Percentiles rank a stretch among this genome's conserved stretches.
phyloP scores from a whole-genome alignment of 2,113 vertebrate species.

The Canis aureus region DNA sequence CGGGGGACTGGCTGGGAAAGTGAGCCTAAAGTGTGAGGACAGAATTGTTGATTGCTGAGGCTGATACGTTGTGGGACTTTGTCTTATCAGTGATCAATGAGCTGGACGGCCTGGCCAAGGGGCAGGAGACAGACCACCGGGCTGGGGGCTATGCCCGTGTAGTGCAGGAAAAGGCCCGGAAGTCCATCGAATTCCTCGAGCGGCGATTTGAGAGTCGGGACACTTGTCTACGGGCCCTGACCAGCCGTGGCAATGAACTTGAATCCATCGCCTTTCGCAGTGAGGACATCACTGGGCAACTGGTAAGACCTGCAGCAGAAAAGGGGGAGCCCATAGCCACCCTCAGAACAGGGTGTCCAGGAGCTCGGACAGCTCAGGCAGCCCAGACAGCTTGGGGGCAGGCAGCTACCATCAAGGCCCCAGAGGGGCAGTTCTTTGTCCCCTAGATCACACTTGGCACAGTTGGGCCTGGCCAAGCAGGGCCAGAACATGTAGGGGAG shows the following conservation, averaged over 20 bases:
- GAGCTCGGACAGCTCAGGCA: background rate
- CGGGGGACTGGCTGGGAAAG: background rate
- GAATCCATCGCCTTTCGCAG: constrained; percentile 99
- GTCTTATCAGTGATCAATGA: constrained; percentile 95
- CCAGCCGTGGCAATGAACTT: constrained; percentile 96
- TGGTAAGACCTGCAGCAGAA: constrained; percentile 87
- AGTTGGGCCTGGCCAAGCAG: background rate
- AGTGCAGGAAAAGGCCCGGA: constrained; percentile 96
- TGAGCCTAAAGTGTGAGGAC: background rate
- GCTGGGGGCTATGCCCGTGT: constrained; percentile 90
- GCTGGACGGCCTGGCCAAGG: constrained; percentile 97
- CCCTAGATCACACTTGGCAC: background rate
- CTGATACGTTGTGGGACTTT: constrained; percentile 46
- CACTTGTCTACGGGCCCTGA: constrained; percentile 94
- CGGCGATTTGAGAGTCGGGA: constrained; percentile 94
- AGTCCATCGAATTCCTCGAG: constrained; percentile 95
- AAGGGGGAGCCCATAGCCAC: background rate
- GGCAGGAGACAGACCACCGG: constrained; percentile 93
- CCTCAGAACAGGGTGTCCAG: background rate
- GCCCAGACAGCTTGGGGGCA: background rate
- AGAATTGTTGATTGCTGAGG: constrained; percentile 50
- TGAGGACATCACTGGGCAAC: constrained; percentile 97
- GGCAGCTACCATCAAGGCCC: background rate
- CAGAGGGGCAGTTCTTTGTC: background rate
- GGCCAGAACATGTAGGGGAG: background rate